Percentiles rank a stretch among this genome's conserved stretches.
Conservation (phyloP, 1,140 invertebrate species). For the Argopecten irradians region DNA sequence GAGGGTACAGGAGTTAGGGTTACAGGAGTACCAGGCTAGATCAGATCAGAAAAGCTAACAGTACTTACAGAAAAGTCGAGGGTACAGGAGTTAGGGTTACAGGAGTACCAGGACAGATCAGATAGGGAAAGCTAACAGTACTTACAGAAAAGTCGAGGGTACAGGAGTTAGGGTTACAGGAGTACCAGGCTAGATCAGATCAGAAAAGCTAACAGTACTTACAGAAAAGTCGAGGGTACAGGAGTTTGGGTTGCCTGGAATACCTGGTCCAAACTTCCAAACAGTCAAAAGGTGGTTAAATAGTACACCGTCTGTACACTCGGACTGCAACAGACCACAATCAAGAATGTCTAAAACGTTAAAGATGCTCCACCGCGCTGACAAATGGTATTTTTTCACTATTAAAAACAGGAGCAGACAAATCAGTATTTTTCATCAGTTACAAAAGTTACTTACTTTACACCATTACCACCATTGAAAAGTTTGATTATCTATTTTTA, state of each 20-base stretch:
- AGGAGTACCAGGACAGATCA: neutral
- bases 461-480: too few species aligned
- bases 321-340: constrained; percentile 80
- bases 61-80: neutral
- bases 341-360: too few species aligned
- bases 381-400: too few species aligned
- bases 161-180: too few species aligned
- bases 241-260: constrained; percentile 87
- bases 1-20: too few species aligned
- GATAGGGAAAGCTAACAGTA: neutral
- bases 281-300: constrained; percentile 94
- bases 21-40: too few species aligned
- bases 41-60: too few species aligned
- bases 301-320: constrained; percentile 91
- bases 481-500: too few species aligned
- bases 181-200: too few species aligned
- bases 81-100: neutral
- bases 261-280: constrained; percentile 94
- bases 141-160: neutral
- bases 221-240: constrained; percentile 93
- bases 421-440: neutral
- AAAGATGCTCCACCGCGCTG: too few species aligned
- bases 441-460: too few species aligned
- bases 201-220: constrained; percentile 54
- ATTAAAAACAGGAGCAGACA: too few species aligned